Evolutionary conservation across 2,113 vertebrate species (phyloP), one percentile per base, ranked within the genome.

Genomic region (Solea solea): DNA sequence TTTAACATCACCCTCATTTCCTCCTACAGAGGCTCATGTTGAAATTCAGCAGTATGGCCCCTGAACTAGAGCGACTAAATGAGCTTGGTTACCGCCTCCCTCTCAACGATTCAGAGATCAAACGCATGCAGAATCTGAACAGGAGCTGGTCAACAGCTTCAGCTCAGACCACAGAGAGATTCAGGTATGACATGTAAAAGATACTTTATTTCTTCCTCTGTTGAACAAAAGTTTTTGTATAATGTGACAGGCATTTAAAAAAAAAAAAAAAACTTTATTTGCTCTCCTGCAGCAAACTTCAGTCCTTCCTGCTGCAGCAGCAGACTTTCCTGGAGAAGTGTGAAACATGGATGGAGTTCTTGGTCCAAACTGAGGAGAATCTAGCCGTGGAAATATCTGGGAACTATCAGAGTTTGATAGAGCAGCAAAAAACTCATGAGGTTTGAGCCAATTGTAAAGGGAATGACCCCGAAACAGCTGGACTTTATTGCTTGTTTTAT

Each of bases 291-390:
- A 99, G 98, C 90, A 97, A 99, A 76, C 90, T 99, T 16, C 98
- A 99, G 87, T 97, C 97, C 14, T 96, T 96, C 90, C 84, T 98
- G 86, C 95, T 99, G 55, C 97, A 97, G 88, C 96, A 98, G 72
- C 98, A 99, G 86, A 98, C 96, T 21, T 99, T 99, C 91, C 89
- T 98, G 88, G 97, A 99, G 89, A 99, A 99, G 80, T 99, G 98
- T 89, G 97, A 98, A 74, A 96, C 96, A 0, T 99, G 97, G 98
- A 98, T 99, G 98, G 96, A 99, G 88, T 97, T 99, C 82, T 86
- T 99, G 83, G 91, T 96, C 63, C 96, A 99, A 77, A 98, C 98
- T 0, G 98, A 99, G 64, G 95, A 97, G 59, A 98, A 97, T 67
- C 87, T 99, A 78, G 94, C 95, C 0, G 97, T 96, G 67, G 98